Evolutionary conservation across 2,113 vertebrate species (phyloP), one percentile per base, ranked within the genome.

Genomic region (human): DNA sequence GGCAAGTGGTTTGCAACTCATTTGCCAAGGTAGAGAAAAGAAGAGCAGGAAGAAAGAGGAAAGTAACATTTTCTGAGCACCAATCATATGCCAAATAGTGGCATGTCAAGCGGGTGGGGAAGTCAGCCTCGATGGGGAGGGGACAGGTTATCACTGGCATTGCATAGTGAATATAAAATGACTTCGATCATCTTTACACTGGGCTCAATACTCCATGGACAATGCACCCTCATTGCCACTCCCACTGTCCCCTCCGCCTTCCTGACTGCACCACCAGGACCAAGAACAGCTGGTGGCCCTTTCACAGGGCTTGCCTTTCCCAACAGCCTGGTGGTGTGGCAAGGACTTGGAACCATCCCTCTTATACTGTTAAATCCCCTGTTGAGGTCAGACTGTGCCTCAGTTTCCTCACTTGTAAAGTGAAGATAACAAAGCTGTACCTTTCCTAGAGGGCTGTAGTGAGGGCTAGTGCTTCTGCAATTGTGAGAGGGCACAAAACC

Each of bases 241-340:
- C 48, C 23, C 20, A 35, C 13, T 6, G 20, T 43, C 20, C 27
- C 1, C 25, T 13, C 61, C 2, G 7, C 6, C 32, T 0, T 32
- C 40, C 38, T 35, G 0, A 0, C 0, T 22, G n/a, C 2, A 22
- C 22, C 8, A 0, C 27, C 22, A 2, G 35, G 3, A 30, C 73
- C 35, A 3, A 27, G 70, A 92, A 32, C 32, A 4, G 13, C n/a
- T 11, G 5, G 8, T 20, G 17, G 18, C 9, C 2, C 52, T 45
- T 89, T 45, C 43, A 6, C n/a, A 10, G 1, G 9, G 25, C 6
- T 5, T 0, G 0, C 5, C n/a, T 55, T 40, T 45, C 87, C 43
- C 64, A 64, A 57, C 25, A 27, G 5, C 32, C 32, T 27, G 20
- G 57, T 3, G 16, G 43, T 6, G 14, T 1, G 27, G 83, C 20